Evolutionary conservation across 2,113 vertebrate genomes (phyloP), one percentile per base, ranked within the genome.

Genomic region (Stercorarius parasiticus): DNA sequence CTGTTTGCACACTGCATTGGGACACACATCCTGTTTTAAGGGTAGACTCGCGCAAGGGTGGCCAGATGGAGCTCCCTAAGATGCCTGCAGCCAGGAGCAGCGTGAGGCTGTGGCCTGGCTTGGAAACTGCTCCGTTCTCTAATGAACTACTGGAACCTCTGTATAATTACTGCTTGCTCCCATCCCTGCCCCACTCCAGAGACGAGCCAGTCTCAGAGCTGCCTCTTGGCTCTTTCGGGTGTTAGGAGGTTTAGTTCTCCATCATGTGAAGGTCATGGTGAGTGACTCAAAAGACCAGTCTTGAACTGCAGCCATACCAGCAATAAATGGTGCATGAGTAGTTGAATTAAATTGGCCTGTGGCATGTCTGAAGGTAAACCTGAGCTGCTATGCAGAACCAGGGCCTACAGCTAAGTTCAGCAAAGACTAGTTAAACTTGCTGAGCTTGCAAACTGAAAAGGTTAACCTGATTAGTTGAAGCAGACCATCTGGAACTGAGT

Each of bases 211-310:
- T 42, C 77, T 71, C 36, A 11, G 30, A 69, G 65, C 19, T 55
- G 22, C 23, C 29, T 84, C 32, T 67, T 49, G 47, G 26, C 42
- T n/a, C 26, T 92, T 80, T 40, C 0, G 1, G 19, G 21, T 45
- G 25, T 53, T 61, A 25, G 0, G 18, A 55, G 27, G 50, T 69
- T 32, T 42, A 53, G 17, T 67, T 86, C 25, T 93, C 15, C 8
- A 21, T 59, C 1, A 1, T 2, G 4, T 50, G 47, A 89, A 92
- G 38, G 38, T 15, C 0, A 0, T 49, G n/a, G 3, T 50, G 50
- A 9, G 47, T 66, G 53, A 8, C 11, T 69, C 22, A 8, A 59
- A 40, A 62, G n/a, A 40, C 69, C 25, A 55, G 32, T 76, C n/a
- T 42, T 34, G 9, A 32, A 26, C 27, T 67, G 64, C 56, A 76